A percentile compares a stretch with the other conserved stretches of the same genome.
Conservation (phyloP, 2,888 invertebrate genomes). For the Troglohyphantes excavatus region DNA sequence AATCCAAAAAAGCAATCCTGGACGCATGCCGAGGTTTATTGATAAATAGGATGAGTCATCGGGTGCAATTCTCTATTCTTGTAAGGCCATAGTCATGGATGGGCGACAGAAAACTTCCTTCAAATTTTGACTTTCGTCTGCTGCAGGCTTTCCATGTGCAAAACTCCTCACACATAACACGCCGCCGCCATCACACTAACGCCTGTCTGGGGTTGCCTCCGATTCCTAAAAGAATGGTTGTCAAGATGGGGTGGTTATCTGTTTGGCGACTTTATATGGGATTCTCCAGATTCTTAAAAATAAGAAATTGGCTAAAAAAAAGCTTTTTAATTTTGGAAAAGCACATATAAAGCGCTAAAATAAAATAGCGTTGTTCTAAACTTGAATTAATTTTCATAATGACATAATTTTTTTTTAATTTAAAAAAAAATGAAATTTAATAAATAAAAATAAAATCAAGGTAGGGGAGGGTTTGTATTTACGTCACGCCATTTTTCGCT, state of each 20-base stretch:
- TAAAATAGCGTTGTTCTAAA: no score
- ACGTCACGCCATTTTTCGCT: no score
- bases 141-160: slow-evolving; percentile 62
- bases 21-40: slow-evolving; percentile 47
- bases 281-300: no score
- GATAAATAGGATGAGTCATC: slow-evolving; percentile 61
- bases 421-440: no score
- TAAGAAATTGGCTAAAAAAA: no score
- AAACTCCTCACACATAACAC: slow-evolving; percentile 58
- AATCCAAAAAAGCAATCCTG: slow-evolving; percentile 67
- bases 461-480: no score
- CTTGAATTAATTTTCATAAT: no score
- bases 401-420: no score
- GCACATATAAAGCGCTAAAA: no score
- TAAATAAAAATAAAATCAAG: no score
- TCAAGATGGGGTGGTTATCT: not conserved
- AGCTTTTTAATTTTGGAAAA: no score
- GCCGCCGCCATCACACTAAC: slow-evolving; percentile 77
- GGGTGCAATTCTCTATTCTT: slow-evolving; percentile 58
- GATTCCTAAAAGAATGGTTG: not conserved
- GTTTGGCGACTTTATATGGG: not conserved
- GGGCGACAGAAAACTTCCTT: slow-evolving; percentile 69
- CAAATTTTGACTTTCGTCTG: slow-evolving; percentile 66
- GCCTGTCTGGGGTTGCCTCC: slow-evolving; percentile 63
- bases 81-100: slow-evolving; percentile 46